These are phyloP conservation scores for Cotesia typhae DNA, from an alignment of 1,140 invertebrate genomes.

Conservation along the genomic window DNA sequence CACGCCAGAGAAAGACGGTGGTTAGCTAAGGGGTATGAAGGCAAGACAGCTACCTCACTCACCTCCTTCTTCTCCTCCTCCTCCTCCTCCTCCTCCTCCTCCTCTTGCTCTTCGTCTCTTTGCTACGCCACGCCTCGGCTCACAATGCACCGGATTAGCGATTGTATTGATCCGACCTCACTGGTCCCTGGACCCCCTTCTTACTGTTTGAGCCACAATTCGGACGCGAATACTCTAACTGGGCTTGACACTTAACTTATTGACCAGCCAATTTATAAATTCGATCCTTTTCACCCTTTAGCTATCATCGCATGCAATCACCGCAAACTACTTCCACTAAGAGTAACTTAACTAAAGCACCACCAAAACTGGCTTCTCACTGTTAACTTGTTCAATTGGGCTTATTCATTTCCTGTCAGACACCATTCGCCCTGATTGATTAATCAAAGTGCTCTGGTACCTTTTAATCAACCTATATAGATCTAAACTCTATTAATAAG, in stretches of 20 bases:
- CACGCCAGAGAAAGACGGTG: conserved; percentile 25
- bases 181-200: conserved; percentile 60
- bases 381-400: too few relatives aligned
- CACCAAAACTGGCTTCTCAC: too few relatives aligned
- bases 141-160: conserved; percentile 64
- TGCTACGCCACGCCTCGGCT: conserved; percentile 62
- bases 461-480: too few relatives aligned
- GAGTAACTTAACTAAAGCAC: too few relatives aligned
- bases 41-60: conserved; percentile 51
- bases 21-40: conserved; percentile 38
- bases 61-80: too few relatives aligned
- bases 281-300: conserved; percentile 31
- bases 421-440: too few relatives aligned
- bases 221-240: conserved; percentile 42
- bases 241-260: conserved; percentile 30
- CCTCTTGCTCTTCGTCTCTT: conserved; percentile 50
- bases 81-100: too few relatives aligned
- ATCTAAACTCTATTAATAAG: too few relatives aligned
- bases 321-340: too few relatives aligned
- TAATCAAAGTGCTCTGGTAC: too few relatives aligned
- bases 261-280: conserved; percentile 39
- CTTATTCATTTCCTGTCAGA: too few relatives aligned
- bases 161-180: conserved; percentile 67
- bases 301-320: conserved; percentile 32
- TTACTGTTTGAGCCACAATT: conserved; percentile 50